phyloP scores from a whole-genome alignment of 92 coral and sea anemone genomes.

The Phenganax subtilis region DNA sequence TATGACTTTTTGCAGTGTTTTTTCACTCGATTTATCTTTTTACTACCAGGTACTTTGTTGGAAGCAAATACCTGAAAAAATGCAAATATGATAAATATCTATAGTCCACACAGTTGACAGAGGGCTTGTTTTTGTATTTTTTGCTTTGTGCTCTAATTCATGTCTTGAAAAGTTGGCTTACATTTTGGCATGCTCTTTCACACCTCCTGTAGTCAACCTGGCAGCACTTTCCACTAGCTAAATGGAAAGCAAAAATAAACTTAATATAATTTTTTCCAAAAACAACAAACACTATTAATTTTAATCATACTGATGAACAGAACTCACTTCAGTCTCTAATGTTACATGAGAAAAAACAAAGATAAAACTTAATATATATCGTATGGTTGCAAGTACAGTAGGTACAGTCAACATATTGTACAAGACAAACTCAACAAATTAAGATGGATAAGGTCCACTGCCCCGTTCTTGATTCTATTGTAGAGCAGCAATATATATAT shows the following conservation, averaged over 20 bases:
- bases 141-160: neutral
- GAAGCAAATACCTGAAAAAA: conserved; percentile 69
- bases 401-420: too few species aligned
- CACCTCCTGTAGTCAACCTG: conserved; percentile 45
- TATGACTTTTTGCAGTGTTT: conserved; percentile 42
- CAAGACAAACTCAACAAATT: too few species aligned
- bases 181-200: conserved; percentile 79
- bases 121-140: neutral
- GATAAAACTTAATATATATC: too few species aligned
- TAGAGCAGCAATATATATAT: neutral
- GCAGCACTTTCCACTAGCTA: conserved; percentile 81
- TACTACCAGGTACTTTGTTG: conserved; percentile 44
- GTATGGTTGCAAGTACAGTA: too few species aligned
- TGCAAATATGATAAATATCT: neutral
- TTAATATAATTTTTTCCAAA: too few species aligned
- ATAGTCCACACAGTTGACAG: neutral
- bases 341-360: too few species aligned
- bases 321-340: too few species aligned
- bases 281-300: too few species aligned
- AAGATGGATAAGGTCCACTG: too few species aligned
- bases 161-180: conserved; percentile 35
- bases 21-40: conserved; percentile 35
- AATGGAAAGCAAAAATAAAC: neutral
- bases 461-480: too few species aligned
- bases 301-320: too few species aligned